Evolutionary conservation across 1,140 invertebrate species (phyloP).

Genomic region (Pseudoatta argentina): DNA sequence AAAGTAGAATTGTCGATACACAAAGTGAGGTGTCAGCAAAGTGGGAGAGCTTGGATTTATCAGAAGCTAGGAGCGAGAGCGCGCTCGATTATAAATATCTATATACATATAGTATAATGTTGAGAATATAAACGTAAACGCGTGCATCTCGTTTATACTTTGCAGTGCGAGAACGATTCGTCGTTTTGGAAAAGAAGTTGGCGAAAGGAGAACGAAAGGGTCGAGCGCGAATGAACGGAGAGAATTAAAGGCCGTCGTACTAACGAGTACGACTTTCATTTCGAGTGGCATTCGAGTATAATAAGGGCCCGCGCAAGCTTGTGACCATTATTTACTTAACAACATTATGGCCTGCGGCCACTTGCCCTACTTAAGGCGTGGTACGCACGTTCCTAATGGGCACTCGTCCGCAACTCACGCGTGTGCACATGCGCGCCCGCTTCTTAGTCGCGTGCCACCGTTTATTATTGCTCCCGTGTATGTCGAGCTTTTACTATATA

Average conservation of each 20-base stretch:
- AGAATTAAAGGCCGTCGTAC: constrained; percentile 76
- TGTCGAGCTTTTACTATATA: constrained; percentile 3
- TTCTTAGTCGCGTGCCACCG: constrained; percentile 61
- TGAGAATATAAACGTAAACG: neutral
- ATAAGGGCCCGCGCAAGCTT: constrained; percentile 77
- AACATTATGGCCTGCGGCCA: constrained; percentile 75
- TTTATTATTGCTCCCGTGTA: constrained; percentile 19
- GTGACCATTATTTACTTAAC: constrained; percentile 80
- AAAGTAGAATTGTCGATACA: neutral
- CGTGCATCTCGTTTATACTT: constrained; percentile 11
- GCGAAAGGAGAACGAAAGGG: constrained; percentile 40
- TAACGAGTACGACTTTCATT: constrained; percentile 78
- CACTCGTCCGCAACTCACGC: constrained; percentile 74
- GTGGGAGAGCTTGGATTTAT: neutral
- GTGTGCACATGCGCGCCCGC: constrained; percentile 57
- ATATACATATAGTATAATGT: neutral
- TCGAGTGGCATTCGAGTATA: constrained; percentile 73
- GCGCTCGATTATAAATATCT: neutral
- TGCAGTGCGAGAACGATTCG: constrained; percentile 25
- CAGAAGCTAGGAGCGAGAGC: neutral
- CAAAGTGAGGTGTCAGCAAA: neutral
- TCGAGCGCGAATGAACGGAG: constrained; percentile 42
- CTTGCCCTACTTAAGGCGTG: constrained; percentile 66
- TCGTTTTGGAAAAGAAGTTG: constrained; percentile 28
- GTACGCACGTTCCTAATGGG: constrained; percentile 77